These are phyloP conservation scores for Anabacerthia variegaticeps DNA, from an alignment of 2,797 vertebrate genomes.

Conservation along the genomic window DNA sequence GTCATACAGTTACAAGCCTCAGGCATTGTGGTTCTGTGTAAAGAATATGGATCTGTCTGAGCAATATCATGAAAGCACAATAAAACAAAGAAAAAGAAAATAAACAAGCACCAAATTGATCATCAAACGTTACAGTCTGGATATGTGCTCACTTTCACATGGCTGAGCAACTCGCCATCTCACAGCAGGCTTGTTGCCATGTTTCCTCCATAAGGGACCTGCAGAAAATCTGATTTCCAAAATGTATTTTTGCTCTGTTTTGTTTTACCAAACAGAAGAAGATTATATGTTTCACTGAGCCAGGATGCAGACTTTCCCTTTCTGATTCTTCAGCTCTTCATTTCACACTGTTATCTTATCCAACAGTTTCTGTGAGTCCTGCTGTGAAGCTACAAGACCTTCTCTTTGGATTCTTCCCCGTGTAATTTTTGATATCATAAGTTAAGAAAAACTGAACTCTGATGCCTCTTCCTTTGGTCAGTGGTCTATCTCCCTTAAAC, in stretches of 20 bases:
- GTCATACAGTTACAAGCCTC: not conserved
- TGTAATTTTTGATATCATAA: conserved; percentile 37
- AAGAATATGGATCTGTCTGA: conserved; percentile 27
- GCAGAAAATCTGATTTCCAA: not conserved
- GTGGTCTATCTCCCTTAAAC: not conserved
- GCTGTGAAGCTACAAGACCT: conserved; percentile 5
- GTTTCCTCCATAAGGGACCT: not conserved
- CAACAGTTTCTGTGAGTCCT: not conserved
- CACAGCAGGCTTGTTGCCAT: conserved; percentile 21
- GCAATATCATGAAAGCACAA: not conserved
- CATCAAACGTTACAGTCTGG: not conserved
- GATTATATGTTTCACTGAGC: conserved; percentile 45
- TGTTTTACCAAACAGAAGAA: conserved; percentile 29
- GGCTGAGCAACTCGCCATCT: not conserved
- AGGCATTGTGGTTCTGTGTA: not conserved
- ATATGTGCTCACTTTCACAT: not conserved
- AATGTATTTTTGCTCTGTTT: not conserved
- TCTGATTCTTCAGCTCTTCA: conserved; percentile 22
- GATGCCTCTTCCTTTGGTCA: not conserved
- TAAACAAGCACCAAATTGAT: conserved; percentile 25
- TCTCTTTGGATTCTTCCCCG: not conserved
- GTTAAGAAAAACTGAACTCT: conserved; percentile 14
- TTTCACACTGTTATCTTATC: conserved; percentile 6
- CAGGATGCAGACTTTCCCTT: not conserved
- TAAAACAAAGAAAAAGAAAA: conserved; percentile 8